Conservation (phyloP, 2,113 vertebrate species). For the Hyperopisus bebe region DNA sequence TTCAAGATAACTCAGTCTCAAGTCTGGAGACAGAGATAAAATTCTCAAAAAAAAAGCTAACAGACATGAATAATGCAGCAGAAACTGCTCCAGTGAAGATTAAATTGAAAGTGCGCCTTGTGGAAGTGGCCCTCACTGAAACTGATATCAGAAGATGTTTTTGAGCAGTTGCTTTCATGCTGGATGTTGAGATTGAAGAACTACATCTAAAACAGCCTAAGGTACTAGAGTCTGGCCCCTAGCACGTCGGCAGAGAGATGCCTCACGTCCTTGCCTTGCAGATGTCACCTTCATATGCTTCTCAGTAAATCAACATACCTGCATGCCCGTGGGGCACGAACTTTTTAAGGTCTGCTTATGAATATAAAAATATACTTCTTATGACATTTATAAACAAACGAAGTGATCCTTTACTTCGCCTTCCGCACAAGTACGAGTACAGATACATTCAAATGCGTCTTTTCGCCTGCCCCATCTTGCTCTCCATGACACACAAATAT, state of each 20-base stretch:
- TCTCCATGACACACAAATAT: too few relatives aligned
- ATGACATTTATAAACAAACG: background rate
- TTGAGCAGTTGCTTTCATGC: background rate
- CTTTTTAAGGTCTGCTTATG: background rate
- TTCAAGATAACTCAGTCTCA: conserved; percentile 37
- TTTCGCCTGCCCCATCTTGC: too few relatives aligned
- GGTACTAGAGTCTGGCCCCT: background rate
- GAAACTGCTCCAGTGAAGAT: conserved; percentile 58
- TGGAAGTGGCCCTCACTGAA: background rate
- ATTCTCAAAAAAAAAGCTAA: conserved; percentile 19
- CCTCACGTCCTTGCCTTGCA: background rate
- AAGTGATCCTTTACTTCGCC: background rate
- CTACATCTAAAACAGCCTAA: background rate
- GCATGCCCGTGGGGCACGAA: background rate
- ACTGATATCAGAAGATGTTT: background rate
- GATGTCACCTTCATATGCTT: background rate
- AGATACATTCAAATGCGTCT: background rate
- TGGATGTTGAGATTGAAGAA: background rate
- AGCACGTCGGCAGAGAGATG: background rate
- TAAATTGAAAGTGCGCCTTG: conserved; percentile 47
- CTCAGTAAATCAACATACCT: background rate
- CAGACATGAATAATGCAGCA: background rate
- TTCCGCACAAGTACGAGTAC: background rate
- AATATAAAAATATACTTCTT: background rate
- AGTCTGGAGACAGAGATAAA: conserved; percentile 43